These are phyloP conservation scores for Caenorhabditis macrosperma DNA, from an alignment of 2,888 invertebrate genomes.

Conservation along the genomic window DNA sequence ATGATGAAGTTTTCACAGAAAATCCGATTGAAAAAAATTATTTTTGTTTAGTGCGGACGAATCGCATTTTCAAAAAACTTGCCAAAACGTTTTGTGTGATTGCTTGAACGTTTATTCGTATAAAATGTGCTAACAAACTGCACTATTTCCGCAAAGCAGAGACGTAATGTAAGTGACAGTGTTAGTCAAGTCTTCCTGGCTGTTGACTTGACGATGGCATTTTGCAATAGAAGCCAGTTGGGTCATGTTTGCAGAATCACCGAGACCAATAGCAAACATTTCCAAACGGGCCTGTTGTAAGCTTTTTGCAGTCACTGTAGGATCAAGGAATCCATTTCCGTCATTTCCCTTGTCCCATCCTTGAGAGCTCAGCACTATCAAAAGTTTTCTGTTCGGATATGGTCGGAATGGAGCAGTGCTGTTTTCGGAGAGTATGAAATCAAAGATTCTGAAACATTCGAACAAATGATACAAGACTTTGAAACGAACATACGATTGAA, in stretches of 20 bases:
- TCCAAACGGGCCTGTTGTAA: slow-evolving; percentile 30
- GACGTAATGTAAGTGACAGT: slow-evolving; percentile 10
- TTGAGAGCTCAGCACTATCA: slow-evolving; percentile 55
- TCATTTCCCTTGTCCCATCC: slow-evolving; percentile 67
- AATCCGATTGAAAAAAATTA: too few relatives aligned
- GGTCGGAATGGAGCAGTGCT: slow-evolving; percentile 42
- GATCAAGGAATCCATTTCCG: slow-evolving; percentile 58
- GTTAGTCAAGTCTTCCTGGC: background rate
- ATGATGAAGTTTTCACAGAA: too few relatives aligned
- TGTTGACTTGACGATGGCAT: slow-evolving; percentile 23
- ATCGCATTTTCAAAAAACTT: background rate
- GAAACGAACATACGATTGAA: slow-evolving; percentile 52
- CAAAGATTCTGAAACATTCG: slow-evolving; percentile 25
- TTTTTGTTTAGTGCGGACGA: too few relatives aligned
- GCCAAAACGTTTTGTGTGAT: background rate
- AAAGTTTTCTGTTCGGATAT: slow-evolving; percentile 43
- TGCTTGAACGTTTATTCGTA: background rate
- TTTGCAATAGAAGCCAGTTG: slow-evolving; percentile 40
- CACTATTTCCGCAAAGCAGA: slow-evolving; percentile 28
- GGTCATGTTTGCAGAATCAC: slow-evolving; percentile 38
- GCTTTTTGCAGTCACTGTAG: slow-evolving; percentile 27
- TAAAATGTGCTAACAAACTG: slow-evolving; percentile 16
- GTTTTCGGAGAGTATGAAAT: slow-evolving; percentile 34
- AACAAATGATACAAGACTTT: background rate
- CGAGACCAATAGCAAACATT: slow-evolving; percentile 49